Percentiles rank a stretch among this genome's conserved stretches.
phyloP scores from a whole-genome alignment of 1,140 invertebrate species.

The Thrips palmi region DNA sequence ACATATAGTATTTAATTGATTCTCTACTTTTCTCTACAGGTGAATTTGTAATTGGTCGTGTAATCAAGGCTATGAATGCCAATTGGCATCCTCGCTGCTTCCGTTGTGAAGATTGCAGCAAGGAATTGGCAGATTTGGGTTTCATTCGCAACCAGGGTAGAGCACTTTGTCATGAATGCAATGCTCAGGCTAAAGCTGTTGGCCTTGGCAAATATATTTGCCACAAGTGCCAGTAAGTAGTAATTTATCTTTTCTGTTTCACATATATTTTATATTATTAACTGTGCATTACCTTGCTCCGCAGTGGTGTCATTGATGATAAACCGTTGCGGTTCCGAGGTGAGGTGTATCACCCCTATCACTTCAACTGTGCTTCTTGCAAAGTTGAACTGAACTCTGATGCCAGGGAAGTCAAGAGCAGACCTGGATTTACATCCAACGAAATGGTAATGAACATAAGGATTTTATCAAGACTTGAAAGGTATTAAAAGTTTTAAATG shows the following conservation, averaged over 20 bases:
- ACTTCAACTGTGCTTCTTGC: conserved; percentile 93
- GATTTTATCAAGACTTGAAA: background rate
- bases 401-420: conserved; percentile 82
- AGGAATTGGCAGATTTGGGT: conserved; percentile 85
- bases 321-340: conserved; percentile 89
- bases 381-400: conserved; percentile 73
- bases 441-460: conserved; percentile 42
- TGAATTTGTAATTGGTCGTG: conserved; percentile 91
- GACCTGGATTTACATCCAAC: conserved; percentile 75
- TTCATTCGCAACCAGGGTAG: conserved; percentile 89
- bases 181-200: conserved; percentile 85
- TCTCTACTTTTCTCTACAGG: conserved; percentile 29
- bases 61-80: conserved; percentile 98
- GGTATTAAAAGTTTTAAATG: background rate
- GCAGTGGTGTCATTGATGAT: conserved; percentile 85
- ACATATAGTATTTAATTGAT: conserved; percentile 7
- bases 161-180: conserved; percentile 93
- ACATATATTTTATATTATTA: conserved; percentile 9
- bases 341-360: conserved; percentile 97
- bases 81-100: conserved; percentile 99
- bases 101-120: conserved; percentile 81
- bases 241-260: conserved; percentile 5
- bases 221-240: conserved; percentile 91
- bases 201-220: conserved; percentile 95
- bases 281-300: conserved; percentile 18